These are phyloP conservation scores for Blera fallax DNA, from an alignment of 2,888 invertebrate genomes.

Conservation along the genomic window DNA sequence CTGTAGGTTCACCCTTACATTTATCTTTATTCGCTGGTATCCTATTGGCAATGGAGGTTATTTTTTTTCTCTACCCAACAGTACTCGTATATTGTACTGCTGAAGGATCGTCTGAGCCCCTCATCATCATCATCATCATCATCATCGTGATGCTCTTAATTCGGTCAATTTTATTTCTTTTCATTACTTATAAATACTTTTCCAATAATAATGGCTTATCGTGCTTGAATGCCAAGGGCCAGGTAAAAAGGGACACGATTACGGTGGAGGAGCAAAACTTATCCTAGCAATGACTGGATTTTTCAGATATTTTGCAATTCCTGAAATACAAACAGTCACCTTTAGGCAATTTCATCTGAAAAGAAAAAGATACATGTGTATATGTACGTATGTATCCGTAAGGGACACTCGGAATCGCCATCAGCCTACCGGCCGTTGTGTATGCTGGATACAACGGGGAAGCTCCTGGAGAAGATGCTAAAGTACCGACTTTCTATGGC, in stretches of 20 bases:
- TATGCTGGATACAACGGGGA: too few relatives aligned
- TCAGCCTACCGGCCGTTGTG: too few relatives aligned
- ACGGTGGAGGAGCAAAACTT: not conserved
- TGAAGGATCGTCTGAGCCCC: not conserved
- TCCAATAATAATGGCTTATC: slow-evolving; percentile 17
- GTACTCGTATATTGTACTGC: slow-evolving; percentile 28
- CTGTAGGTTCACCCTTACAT: not conserved
- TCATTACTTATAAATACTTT: slow-evolving; percentile 36
- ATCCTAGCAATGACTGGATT: not conserved
- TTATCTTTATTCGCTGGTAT: slow-evolving; percentile 43
- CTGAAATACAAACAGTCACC: not conserved
- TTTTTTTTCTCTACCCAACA: too few relatives aligned
- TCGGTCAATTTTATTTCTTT: slow-evolving; percentile 5
- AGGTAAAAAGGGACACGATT: slow-evolving; percentile 5
- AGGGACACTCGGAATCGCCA: too few relatives aligned
- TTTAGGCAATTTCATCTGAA: not conserved
- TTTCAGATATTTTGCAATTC: not conserved
- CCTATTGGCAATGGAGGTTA: slow-evolving; percentile 18
- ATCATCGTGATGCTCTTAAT: not conserved
- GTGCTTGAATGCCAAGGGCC: not conserved
- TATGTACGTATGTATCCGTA: too few relatives aligned
- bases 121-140: slow-evolving; percentile 5
- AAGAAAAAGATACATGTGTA: too few relatives aligned
- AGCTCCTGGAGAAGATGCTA: too few relatives aligned
- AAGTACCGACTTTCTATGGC: too few relatives aligned